Evolutionary conservation across 1,140 invertebrate genomes (phyloP).

Genomic region (Samia ricini): DNA sequence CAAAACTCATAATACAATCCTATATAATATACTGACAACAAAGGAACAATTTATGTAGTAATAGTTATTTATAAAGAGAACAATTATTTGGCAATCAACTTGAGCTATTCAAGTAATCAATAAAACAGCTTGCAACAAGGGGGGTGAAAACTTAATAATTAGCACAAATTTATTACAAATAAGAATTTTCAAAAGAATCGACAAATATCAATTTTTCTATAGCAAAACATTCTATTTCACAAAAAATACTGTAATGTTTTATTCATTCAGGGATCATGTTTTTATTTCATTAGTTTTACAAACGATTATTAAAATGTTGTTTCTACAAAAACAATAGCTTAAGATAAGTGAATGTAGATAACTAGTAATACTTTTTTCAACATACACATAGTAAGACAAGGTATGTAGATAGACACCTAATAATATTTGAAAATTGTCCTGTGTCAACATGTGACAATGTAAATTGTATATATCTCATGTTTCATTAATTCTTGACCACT

Average conservation of each 20-base stretch:
- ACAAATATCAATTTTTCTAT: background rate
- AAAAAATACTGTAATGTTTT: background rate
- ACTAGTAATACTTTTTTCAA: conserved; percentile 3
- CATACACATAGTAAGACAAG: background rate
- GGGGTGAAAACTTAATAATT: background rate
- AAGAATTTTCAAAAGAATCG: background rate
- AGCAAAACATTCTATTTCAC: background rate
- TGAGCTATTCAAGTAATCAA: conserved; percentile 42
- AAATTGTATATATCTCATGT: conserved; percentile 51
- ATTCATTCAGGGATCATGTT: background rate
- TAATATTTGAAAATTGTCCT: conserved; percentile 35
- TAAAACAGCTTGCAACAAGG: background rate
- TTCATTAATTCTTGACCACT: conserved; percentile 22
- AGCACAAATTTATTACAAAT: background rate
- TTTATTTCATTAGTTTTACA: background rate
- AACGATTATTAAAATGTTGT: background rate
- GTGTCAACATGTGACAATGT: conserved; percentile 26
- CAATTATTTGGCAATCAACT: conserved; percentile 61
- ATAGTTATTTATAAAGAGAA: conserved; percentile 23
- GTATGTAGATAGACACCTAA: conserved; percentile 34
- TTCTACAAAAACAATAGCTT: conserved; percentile 9
- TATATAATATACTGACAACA: background rate
- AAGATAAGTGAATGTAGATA: conserved; percentile 11
- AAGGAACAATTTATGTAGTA: background rate
- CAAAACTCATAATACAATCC: background rate